A percentile compares a stretch with the other conserved stretches of the same genome.
These are phyloP conservation scores for Conopomorpha cramerella DNA, from an alignment of 1,140 invertebrate species.

Conservation along the genomic window DNA sequence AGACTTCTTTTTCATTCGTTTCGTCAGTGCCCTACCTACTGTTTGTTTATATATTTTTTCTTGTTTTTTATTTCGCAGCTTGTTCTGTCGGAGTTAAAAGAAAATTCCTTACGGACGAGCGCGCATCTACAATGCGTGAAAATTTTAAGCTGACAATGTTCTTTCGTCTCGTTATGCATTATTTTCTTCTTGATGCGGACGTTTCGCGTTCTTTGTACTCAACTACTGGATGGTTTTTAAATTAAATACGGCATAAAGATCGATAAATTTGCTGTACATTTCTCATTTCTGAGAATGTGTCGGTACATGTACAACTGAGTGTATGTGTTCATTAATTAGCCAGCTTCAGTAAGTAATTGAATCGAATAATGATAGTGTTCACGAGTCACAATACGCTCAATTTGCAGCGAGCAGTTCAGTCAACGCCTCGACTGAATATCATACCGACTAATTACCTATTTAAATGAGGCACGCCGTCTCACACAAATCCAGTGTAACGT, in stretches of 20 bases:
- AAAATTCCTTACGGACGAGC: constrained; percentile 30
- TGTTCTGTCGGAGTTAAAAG: too few species aligned
- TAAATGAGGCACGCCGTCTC: too few species aligned
- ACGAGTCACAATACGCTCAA: too few species aligned
- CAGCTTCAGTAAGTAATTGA: too few species aligned
- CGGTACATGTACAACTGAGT: too few species aligned
- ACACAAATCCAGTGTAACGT: too few species aligned
- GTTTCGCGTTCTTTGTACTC: background rate
- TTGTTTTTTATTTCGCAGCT: constrained; percentile 17
- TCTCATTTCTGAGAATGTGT: too few species aligned
- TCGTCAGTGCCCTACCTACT: constrained; percentile 25
- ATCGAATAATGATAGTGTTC: too few species aligned
- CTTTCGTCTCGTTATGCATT: constrained; percentile 16
- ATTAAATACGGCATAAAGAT: background rate
- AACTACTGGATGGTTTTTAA: background rate
- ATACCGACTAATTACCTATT: too few species aligned
- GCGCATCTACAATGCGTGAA: constrained; percentile 38
- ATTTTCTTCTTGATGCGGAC: background rate
- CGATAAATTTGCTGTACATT: background rate
- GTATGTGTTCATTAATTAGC: too few species aligned
- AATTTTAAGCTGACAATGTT: constrained; percentile 43
- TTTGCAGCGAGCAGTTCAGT: too few species aligned
- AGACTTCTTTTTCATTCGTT: constrained; percentile 40
- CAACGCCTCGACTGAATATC: too few species aligned
- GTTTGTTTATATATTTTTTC: constrained; percentile 36